Base-by-base conservation (phyloP, 2,113 vertebrate genomes). In the Chlorodrepanis virens region DNA sequence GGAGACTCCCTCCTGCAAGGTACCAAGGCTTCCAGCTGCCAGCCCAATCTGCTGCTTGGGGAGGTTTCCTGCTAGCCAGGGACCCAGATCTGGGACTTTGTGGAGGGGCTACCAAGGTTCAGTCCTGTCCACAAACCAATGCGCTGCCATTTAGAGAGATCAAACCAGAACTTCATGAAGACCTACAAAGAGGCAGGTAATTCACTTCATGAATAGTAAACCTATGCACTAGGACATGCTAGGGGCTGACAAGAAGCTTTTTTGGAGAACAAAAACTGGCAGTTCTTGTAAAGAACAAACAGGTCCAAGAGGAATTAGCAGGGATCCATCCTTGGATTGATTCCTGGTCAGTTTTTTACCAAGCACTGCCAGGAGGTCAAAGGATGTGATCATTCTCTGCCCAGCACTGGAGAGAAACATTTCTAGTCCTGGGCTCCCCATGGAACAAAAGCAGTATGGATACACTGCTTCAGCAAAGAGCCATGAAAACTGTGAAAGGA, bases 341-440 rank as follows among this genome's bases (percentile, higher is more conserved):
- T 53, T 81, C 23, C 49, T 39, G 20, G 6, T 53, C 19, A 29
- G 9, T 2, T 1, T 63, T 64, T 59, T 5, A 29, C 10, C 1
- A 2, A 81, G 13, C 21, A 54, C 21, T 71, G 23, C 14, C 0
- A 1, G 27, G 4, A 81, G 14, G 8, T 59, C 23, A n/a, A n/a
- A 33, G 60, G 33, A n/a, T 1, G 5, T 35, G 40, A 31, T 47
- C 2, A 0, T 67, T 70, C 29, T 70, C 67, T 75, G 8, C 18
- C 44, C 12, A 72, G n/a, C 31, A 18, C 42, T 33, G 37, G 11
- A 27, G 21, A 70, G 19, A 50, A 6, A 22, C 2, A 1, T 12
- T 83, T 57, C 77, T 57, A n/a, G 25, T 31, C 17, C 35, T 50
- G 44, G 10, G 3, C 12, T 76, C 23, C 28, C 54, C 25, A 5